Base-by-base conservation (phyloP, 2,888 invertebrate species). In the Diogma glabrata region DNA sequence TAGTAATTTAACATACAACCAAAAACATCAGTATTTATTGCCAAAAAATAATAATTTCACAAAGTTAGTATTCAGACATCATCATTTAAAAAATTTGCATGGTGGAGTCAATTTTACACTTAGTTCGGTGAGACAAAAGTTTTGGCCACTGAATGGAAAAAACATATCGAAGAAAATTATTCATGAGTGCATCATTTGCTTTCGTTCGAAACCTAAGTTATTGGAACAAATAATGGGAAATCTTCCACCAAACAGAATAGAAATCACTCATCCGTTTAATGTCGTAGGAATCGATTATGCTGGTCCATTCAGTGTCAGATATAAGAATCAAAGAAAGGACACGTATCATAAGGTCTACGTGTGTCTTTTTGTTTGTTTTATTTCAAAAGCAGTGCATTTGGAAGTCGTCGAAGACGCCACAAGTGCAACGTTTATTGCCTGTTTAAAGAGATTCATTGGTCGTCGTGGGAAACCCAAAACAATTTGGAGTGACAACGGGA, bases 231-330 rank as follows among this genome's bases (percentile, higher is more conserved):
- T 36, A 8, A 54, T 54, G 54, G 52, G 47, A 7, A 30, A 54
- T 28, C 10, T 52, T 23, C 54, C 54, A 2, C 20, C 46, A 20
- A 22, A 30, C 19, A 45, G 52, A 16, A 46, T 52, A 26, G 10
- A 17, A 9, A 28, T 36, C 14, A 47, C 46, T 12, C 36, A 45
- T 22, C 55, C 56, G 10, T 57, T 58, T 43, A 16, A 36, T 8
- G 19, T 38, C 17, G 52, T 51, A 4, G 55, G 56, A 16, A 49
- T 53, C 3, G 58, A 56, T 46, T 57, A 53, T 36, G 54, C 46
- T 20, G 52, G 51, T 33, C 48, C 48, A 6, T 47, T 51, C 14
- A 16, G 23, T 10, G 20, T 30, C 6, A 33, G 19, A 36, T 26
- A 19, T 16, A 38, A 38, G 19, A 17, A 17, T 14, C 17, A 38